These are phyloP conservation scores for Microhierax caerulescens DNA, from an alignment of 2,797 vertebrate species.

Conservation along the genomic window DNA sequence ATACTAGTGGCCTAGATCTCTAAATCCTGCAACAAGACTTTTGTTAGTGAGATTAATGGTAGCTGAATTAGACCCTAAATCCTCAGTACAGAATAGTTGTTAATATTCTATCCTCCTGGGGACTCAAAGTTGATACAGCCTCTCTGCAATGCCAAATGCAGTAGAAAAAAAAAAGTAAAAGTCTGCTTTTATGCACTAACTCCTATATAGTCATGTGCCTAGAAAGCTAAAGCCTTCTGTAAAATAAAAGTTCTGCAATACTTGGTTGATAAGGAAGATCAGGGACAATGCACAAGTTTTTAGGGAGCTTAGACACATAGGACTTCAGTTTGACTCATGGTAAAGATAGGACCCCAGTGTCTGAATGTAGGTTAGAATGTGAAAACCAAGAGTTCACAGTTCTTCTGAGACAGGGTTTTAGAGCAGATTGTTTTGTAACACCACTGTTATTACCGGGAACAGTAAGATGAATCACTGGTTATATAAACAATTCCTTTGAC, in stretches of 20 bases:
- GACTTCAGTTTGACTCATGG: background rate
- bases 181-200: background rate
- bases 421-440: background rate
- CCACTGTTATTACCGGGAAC: background rate
- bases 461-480: constrained; percentile 17
- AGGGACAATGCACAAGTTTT: background rate
- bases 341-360: background rate
- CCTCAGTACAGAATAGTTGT: background rate
- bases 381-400: background rate
- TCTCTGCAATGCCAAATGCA: background rate
- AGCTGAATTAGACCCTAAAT: constrained; percentile 43
- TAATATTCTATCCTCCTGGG: background rate
- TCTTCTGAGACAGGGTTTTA: background rate
- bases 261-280: background rate
- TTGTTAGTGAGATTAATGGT: background rate
- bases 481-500: constrained; percentile 35
- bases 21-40: constrained; percentile 32
- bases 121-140: background rate
- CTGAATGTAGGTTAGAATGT: background rate
- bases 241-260: background rate
- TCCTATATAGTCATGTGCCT: background rate
- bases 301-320: background rate
- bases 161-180: background rate
- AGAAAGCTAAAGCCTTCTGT: background rate
- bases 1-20: background rate